These are phyloP conservation scores for Heliocidaris tuberculata DNA, from an alignment of 35 echinoderm and acorn worm species.

Conservation along the genomic window DNA sequence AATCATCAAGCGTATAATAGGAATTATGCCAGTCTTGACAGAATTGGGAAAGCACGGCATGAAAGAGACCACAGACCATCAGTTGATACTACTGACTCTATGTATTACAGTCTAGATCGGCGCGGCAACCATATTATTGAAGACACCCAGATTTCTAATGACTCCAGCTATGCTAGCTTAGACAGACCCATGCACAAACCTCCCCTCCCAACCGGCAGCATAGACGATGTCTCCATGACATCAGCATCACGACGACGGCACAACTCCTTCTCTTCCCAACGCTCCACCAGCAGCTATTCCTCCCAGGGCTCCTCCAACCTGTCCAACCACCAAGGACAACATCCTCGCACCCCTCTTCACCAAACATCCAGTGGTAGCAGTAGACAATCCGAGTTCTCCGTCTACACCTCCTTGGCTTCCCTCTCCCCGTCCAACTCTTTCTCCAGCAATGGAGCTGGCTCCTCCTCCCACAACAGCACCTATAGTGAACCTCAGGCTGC, in stretches of 20 bases:
- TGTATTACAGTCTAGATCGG: constrained; percentile 43
- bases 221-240: constrained; percentile 26
- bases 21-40: constrained; percentile 33
- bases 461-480: constrained; percentile 46
- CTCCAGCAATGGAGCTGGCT: constrained; percentile 47
- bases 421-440: constrained; percentile 59
- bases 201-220: constrained; percentile 20
- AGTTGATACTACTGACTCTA: constrained; percentile 18
- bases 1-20: not conserved
- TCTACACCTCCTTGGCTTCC: constrained; percentile 54
- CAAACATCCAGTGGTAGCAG: constrained; percentile 40
- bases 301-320: constrained; percentile 63
- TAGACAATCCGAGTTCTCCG: constrained; percentile 47
- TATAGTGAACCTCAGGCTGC: constrained; percentile 75
- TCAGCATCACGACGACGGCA: constrained; percentile 56
- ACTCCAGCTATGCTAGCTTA: constrained; percentile 40
- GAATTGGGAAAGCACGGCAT: not conserved
- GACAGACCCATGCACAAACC: constrained; percentile 49
- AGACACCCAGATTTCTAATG: constrained; percentile 31
- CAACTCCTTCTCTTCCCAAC: constrained; percentile 77
- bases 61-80: not conserved
- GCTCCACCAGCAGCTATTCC: constrained; percentile 78
- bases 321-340: constrained; percentile 47
- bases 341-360: constrained; percentile 36
- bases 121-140: not conserved